Evolutionary conservation across 1,140 invertebrate genomes (phyloP), one percentile per base, ranked within the genome.

Genomic region (Lepidurus couesii): DNA sequence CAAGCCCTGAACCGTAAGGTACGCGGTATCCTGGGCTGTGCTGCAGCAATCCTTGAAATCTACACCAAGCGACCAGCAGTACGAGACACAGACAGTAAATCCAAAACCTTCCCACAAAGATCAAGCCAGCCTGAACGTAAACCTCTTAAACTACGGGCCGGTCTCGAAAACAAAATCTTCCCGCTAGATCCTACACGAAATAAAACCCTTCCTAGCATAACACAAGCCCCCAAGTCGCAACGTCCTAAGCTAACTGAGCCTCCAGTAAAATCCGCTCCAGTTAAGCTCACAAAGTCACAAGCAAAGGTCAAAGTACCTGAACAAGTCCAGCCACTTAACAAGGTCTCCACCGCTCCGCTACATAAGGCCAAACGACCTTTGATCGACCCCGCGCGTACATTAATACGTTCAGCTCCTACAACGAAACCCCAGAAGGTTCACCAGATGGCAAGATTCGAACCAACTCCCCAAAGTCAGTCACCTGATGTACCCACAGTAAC

Each of bases 1-100:
- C 79, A 80, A 13, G 79, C 79, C 8, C 79, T 80, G 42, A 80
- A 80, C 73, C 42, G 43, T 13, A 76, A 77, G 74, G 79, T 80
- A 10, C 44, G 76, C 11, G 74, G 45, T 26, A 78, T 80, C 24
- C 10, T 80, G 42, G 79, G 79, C 7, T 80, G 76, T 24, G 79
- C 76, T 24, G 73, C 73, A 10, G 53, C 77, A 11, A 77, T 80
- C 43, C 44, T 80, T n/a, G 79, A 80, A 24, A 44, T 76, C 24
- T 80, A 80, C 44, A 77, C 78, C 9, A 79, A 79, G 34, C 53
- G 74, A 44, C 76, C 44, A 4, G 44, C 76, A 45, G n/a, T 21
- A n/a, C 16, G 7, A 77, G 34, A 45, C 24, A 34, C 43, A 1
- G 65, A 75, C 16, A 21, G n/a, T 7, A 79, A 45, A 21, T 44